phyloP scores from a whole-genome alignment of 2,797 vertebrate species.

The Brotula barbata region DNA sequence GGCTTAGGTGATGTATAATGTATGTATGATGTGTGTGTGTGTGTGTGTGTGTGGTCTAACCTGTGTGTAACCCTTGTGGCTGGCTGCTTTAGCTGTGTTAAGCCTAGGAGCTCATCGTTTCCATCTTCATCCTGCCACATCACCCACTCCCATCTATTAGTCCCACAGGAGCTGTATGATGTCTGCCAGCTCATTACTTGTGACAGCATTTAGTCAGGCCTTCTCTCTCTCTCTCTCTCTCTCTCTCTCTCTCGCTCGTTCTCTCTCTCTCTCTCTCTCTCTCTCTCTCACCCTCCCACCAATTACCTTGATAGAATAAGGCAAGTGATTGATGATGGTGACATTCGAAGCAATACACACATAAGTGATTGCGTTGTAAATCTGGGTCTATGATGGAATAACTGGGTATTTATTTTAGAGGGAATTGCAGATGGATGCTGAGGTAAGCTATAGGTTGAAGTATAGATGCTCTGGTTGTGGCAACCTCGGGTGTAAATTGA shows the following conservation, averaged over 20 bases:
- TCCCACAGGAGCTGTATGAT: conserved; percentile 82
- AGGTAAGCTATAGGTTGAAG: conserved; percentile 70
- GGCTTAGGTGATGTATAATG: neutral
- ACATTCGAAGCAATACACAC: conserved; percentile 77
- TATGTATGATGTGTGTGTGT: conserved; percentile 18
- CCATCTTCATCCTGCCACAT: conserved; percentile 66
- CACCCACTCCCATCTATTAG: conserved; percentile 76
- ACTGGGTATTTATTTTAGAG: conserved; percentile 77
- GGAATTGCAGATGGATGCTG: conserved; percentile 76
- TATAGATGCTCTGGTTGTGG: conserved; percentile 54
- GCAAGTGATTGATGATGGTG: conserved; percentile 77
- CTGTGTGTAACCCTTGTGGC: conserved; percentile 18
- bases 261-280: no score
- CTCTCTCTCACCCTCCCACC: conserved; percentile 2
- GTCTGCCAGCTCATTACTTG: conserved; percentile 86
- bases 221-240: no score
- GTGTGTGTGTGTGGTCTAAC: conserved; percentile 34
- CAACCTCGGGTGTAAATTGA: conserved; percentile 60
- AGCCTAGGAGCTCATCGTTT: conserved; percentile 48
- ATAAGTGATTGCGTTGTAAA: conserved; percentile 83
- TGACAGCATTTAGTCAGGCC: conserved; percentile 74
- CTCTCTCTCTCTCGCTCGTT: no score
- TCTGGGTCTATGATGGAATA: conserved; percentile 77
- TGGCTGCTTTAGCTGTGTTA: conserved; percentile 33
- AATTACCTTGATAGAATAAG: conserved; percentile 80